A percentile compares a stretch with the other conserved stretches of the same genome.
Evolutionary conservation across 2,888 invertebrate genomes (phyloP).

Genomic region (Melieria omissa): DNA sequence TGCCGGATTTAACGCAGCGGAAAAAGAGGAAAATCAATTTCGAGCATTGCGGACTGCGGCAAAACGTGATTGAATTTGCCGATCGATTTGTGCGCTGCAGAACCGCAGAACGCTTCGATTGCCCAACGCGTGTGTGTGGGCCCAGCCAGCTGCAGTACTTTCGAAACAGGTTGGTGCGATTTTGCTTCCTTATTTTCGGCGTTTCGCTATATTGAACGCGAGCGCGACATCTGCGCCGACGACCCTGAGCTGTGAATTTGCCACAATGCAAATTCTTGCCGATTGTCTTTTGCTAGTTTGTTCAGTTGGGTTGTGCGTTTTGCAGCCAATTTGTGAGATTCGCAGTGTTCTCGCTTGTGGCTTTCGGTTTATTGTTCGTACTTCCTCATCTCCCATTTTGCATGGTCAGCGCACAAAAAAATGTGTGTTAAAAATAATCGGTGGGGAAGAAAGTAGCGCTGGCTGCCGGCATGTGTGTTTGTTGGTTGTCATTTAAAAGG

Average conservation of each 20-base stretch:
- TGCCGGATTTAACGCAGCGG: background rate
- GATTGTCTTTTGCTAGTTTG: too few species aligned
- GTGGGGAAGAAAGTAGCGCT: constrained; percentile 28
- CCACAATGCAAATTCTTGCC: too few species aligned
- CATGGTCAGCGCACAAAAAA: constrained; percentile 1
- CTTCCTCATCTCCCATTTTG: constrained; percentile 1
- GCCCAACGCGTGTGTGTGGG: constrained; percentile 21
- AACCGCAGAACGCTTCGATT: constrained; percentile 33
- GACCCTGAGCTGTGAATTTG: too few species aligned
- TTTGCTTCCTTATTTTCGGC: background rate
- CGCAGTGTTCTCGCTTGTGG: background rate
- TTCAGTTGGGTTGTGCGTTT: constrained; percentile 1
- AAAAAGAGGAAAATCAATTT: constrained; percentile 19
- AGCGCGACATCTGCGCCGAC: too few species aligned
- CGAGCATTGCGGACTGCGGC: constrained; percentile 21
- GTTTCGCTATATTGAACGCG: too few species aligned
- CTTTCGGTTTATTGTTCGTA: background rate
- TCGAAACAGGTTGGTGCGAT: constrained; percentile 55
- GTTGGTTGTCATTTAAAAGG: constrained; percentile 5
- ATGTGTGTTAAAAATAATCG: background rate
- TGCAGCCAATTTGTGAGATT: background rate
- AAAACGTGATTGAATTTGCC: constrained; percentile 48
- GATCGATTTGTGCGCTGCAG: constrained; percentile 57
- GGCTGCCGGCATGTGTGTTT: constrained; percentile 43
- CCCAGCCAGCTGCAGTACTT: constrained; percentile 26